These are phyloP conservation scores for Megaustenia siamemsis DNA, from an alignment of 2,888 invertebrate species.

Conservation along the genomic window DNA sequence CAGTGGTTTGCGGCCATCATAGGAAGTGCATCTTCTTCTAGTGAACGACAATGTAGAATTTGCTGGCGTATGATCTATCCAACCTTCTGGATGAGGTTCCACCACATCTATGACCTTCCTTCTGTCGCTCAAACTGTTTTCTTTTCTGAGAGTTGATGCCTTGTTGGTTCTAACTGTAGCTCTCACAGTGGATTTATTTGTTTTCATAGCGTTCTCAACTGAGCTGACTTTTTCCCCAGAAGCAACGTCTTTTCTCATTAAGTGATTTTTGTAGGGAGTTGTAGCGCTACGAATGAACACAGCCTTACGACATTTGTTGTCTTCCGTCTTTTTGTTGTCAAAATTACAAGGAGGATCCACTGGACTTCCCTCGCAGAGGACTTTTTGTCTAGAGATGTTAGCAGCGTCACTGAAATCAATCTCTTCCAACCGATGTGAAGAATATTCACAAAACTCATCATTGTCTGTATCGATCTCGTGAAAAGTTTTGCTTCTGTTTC, in stretches of 20 bases:
- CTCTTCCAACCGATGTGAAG: too few relatives aligned
- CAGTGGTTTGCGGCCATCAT: not conserved
- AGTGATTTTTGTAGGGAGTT: conserved; percentile 20
- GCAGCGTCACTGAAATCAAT: not conserved
- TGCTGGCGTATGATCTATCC: not conserved
- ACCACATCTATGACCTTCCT: not conserved
- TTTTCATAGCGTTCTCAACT: not conserved
- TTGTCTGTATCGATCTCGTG: not conserved
- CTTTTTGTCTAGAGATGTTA: not conserved
- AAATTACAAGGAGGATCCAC: conserved; percentile 44
- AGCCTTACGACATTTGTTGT: conserved; percentile 12
- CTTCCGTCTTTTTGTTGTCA: not conserved
- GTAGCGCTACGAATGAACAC: conserved; percentile 40
- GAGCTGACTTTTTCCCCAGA: not conserved
- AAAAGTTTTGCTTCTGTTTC: conserved; percentile 36
- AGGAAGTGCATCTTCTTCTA: conserved; percentile 17
- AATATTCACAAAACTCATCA: not conserved
- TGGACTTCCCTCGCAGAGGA: conserved; percentile 41
- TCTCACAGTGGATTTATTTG: conserved; percentile 1
- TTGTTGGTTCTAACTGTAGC: conserved; percentile 36
- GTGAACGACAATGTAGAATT: not conserved
- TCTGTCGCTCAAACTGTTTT: conserved; percentile 39
- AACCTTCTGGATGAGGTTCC: not conserved
- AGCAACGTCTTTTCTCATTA: not conserved
- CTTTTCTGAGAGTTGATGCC: conserved; percentile 44